Evolutionary conservation across 2,888 invertebrate genomes (phyloP).

Genomic region (Clusia tigrina): DNA sequence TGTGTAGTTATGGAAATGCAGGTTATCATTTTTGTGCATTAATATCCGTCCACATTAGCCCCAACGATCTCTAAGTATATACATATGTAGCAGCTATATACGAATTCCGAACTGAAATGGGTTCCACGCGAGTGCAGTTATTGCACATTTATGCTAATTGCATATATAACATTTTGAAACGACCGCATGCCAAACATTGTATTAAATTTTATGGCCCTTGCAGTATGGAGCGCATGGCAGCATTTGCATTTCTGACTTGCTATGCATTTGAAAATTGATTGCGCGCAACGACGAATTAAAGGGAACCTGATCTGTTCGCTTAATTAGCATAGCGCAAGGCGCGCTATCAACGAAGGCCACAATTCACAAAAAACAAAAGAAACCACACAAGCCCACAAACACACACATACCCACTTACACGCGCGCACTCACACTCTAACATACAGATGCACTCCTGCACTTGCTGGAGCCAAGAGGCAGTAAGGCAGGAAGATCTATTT

Average conservation of each 20-base stretch:
- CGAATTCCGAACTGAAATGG: no score
- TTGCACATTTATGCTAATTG: slow-evolving; percentile 4
- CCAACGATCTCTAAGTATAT: no score
- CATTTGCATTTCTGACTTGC: background rate
- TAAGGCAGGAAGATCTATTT: slow-evolving; percentile 1
- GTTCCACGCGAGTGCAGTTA: slow-evolving; percentile 1
- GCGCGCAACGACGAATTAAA: background rate
- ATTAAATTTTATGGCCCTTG: background rate
- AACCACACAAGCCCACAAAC: no score
- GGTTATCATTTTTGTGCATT: no score
- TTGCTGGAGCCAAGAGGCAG: background rate
- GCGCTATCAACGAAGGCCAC: background rate
- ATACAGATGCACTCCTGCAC: background rate
- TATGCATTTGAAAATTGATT: background rate
- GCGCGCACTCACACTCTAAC: no score
- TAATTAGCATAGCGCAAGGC: slow-evolving; percentile 8
- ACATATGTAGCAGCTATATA: no score
- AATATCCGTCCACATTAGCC: no score
- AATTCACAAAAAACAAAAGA: no score
- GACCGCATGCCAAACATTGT: background rate
- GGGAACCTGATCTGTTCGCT: background rate
- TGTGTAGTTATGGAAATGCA: no score
- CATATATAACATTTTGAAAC: background rate
- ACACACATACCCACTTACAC: no score
- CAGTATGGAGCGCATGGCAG: background rate